These are phyloP conservation scores for Grammomys surdaster DNA, from an alignment of 2,113 vertebrate species.

Conservation along the genomic window DNA sequence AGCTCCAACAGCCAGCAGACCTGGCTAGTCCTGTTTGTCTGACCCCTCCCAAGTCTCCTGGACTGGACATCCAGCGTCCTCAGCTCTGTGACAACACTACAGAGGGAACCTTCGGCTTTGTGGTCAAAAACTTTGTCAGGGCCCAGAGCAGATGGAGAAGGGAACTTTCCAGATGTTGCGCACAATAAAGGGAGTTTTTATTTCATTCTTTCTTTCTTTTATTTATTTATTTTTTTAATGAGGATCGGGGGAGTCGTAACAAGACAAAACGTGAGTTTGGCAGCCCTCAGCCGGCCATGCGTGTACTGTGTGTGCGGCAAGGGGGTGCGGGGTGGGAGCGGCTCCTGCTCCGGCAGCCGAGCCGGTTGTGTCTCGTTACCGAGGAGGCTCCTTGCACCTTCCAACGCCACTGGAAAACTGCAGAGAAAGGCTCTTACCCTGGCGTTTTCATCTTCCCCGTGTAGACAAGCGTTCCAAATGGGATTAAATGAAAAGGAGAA, in stretches of 20 bases:
- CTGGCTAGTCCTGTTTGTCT: not conserved
- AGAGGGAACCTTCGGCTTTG: not conserved
- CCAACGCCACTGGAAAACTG: not conserved
- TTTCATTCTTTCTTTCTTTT: conserved; percentile 51
- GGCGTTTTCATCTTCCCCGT: conserved; percentile 11
- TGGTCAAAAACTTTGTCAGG: not conserved
- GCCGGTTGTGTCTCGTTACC: not conserved
- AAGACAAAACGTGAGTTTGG: conserved; percentile 37
- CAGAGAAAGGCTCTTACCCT: not conserved
- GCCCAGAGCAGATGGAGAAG: conserved; percentile 28
- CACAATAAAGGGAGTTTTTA: conserved; percentile 60
- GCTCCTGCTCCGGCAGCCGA: not conserved
- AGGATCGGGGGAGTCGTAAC: conserved; percentile 43
- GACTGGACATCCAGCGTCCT: fast-evolving
- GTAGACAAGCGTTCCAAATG: conserved; percentile 68
- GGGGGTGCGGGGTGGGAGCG: not conserved
- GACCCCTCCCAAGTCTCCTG: not conserved
- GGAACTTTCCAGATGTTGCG: conserved; percentile 65
- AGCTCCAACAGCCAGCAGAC: not conserved
- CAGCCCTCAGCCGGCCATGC: too few species aligned
- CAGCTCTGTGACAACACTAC: not conserved
- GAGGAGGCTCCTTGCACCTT: not conserved
- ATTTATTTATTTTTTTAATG: conserved; percentile 34
- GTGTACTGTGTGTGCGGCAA: not conserved
- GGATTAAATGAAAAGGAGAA: conserved; percentile 65